Evolutionary conservation across 1,140 invertebrate genomes (phyloP), one percentile per base, ranked within the genome.

Genomic region (Drosophila prosaltans): DNA sequence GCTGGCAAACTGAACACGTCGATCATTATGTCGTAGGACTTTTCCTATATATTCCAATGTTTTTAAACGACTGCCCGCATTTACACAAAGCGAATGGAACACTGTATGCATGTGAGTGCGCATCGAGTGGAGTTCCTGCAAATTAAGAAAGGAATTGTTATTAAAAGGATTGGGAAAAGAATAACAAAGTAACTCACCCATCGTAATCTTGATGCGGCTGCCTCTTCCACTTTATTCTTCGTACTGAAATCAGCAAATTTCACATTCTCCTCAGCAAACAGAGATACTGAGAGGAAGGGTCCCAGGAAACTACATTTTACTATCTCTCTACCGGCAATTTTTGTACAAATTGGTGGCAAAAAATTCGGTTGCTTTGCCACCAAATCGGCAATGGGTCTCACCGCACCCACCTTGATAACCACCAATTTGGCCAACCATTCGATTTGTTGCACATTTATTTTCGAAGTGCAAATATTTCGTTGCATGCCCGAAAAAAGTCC

Each of bases 181-280:
- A 3, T 32, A 10, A 16, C 7, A 40, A 6, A n/a, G 7, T 43
- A 3, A 78, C 84, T 74, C 26, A 91, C 90, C 88, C 84, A 91
- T 30, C 88, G 81, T 8, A 92, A 65, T 1, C 88, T 67, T 9
- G 89, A 80, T 6, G 51, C 69, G 6, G 84, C 48, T 2, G 73
- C 63, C 65, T 91, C 69, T 57, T 90, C 78, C n/a, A 91, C 59
- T 26, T 86, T 80, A 93, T 88, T 96, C 94, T 85, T 95, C 93
- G 69, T 81, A 55, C 94, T 94, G 8, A 74, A 89, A 26, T 95
- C 94, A 0, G 96, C 96, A 9, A 97, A 94, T 78, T 95, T 95
- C 0, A 96, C 95, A 91, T 98, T 97, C 92, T 99, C 98, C 92
- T 99, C 98, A 36, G 97, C 97, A 92, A 99, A 98, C 0, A 98